Conservation (phyloP, 2,888 invertebrate species). For the Boloria selene region DNA sequence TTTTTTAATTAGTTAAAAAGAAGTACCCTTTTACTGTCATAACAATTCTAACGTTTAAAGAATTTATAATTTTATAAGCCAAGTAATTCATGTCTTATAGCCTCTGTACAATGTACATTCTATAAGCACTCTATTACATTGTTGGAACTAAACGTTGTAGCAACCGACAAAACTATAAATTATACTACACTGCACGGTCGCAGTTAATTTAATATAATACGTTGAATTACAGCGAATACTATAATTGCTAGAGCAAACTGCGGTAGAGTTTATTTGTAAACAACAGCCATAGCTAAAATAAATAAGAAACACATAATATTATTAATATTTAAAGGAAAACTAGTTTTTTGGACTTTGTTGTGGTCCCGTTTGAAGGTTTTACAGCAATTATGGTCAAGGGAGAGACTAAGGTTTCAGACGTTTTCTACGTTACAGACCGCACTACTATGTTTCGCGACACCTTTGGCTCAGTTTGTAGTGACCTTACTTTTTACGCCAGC, state of each 20-base stretch:
- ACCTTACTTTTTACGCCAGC: too few relatives aligned
- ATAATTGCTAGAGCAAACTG: background rate
- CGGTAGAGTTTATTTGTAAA: constrained; percentile 3
- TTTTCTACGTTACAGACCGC: too few relatives aligned
- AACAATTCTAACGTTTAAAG: background rate
- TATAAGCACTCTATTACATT: constrained; percentile 24
- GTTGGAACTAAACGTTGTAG: constrained; percentile 23
- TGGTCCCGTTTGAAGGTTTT: too few relatives aligned
- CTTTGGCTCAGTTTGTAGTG: too few relatives aligned
- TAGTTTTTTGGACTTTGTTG: too few relatives aligned
- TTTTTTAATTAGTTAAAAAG: too few relatives aligned
- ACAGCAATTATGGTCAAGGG: too few relatives aligned
- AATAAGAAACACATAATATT: too few relatives aligned
- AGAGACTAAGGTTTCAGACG: too few relatives aligned
- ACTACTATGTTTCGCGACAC: too few relatives aligned
- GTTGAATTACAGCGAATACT: constrained; percentile 22
- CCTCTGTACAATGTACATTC: background rate
- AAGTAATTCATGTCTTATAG: constrained; percentile 1
- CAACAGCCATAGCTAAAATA: background rate
- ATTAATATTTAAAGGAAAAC: too few relatives aligned
- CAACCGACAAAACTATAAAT: constrained; percentile 32
- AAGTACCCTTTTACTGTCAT: too few relatives aligned
- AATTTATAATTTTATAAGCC: background rate
- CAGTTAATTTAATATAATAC: constrained; percentile 34
- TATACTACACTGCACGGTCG: constrained; percentile 27